Base-by-base conservation (phyloP, 2,888 invertebrate species). In the Seira ritae region DNA sequence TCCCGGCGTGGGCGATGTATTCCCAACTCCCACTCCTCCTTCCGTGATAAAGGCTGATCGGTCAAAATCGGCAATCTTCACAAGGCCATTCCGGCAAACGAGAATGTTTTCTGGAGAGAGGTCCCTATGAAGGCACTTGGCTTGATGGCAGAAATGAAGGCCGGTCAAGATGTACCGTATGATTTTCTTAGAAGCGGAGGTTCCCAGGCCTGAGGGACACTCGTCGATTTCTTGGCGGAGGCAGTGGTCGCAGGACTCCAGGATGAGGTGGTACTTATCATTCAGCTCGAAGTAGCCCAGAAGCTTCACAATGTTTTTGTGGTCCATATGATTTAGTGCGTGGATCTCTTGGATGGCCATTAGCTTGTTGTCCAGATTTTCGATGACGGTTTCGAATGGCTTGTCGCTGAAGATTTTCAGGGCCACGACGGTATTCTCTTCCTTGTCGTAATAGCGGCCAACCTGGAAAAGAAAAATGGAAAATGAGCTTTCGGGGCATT, bases 101-200 rank as follows among this genome's bases (percentile, higher is more conserved):
- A 86, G 71, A 62, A 86, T 84, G 22, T 81, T 86, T 24, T 86
- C 86, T 37, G 86, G 86, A 4, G 75, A 84, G 1, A 86, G 65
- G 50, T 81, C 81, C 12, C 80, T 69, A 70, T 86, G 86, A 12
- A 86, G 77, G 20, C 67, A 81, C 17, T 74, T 75, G 1, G 17
- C 69, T 20, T 50, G 73, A 50, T 86, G 86, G 37, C 79, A 79
- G 66, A 82, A 79, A 46, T 76, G 68, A 3, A 86, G 37, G 37
- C 86, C 86, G 31, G 50, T 72, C 0, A 86, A n/a, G 0, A 84
- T 62, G 22, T 84, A 76, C 55, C 76, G 69, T 3, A 86, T 76
- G 6, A 86, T 79, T 19, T 76, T 76, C 60, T 81, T 80, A 1
- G 76, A 80, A 17, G 50, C 37, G 12, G 65, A 46, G 0, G 73